A percentile compares a stretch with the other conserved stretches of the same genome.
These are phyloP conservation scores for Ptilorrhoa leucosticta DNA, from an alignment of 2,113 vertebrate genomes.

Conservation along the genomic window DNA sequence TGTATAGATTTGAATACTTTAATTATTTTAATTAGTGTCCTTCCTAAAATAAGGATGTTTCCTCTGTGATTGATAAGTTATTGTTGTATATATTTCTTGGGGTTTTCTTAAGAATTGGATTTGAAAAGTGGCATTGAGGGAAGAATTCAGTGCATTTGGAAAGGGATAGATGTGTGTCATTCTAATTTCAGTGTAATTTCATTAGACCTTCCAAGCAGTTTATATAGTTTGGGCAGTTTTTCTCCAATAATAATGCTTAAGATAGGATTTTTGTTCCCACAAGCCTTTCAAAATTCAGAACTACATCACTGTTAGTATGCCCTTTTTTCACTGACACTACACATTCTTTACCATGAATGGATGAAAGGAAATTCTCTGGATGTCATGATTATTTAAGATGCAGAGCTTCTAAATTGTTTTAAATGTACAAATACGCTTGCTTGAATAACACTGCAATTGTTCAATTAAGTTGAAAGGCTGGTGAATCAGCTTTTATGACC, in stretches of 20 bases:
- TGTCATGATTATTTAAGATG: not conserved
- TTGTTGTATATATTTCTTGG: not conserved
- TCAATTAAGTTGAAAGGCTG: not conserved
- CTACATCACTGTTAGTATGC: not conserved
- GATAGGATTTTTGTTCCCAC: not conserved
- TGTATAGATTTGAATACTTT: not conserved
- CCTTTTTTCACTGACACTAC: not conserved
- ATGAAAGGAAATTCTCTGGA: not conserved
- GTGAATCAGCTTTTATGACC: not conserved
- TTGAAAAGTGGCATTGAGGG: not conserved
- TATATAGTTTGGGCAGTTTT: not conserved
- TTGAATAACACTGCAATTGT: not conserved
- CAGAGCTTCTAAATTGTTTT: not conserved
- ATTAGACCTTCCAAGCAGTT: not conserved
- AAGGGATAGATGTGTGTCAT: not conserved
- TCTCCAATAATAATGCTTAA: not conserved
- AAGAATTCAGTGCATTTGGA: not conserved
- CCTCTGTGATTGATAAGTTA: not conserved
- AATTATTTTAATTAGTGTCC: not conserved
- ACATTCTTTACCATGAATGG: not conserved
- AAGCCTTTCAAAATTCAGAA: not conserved
- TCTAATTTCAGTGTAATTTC: not conserved
- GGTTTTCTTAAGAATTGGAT: not conserved
- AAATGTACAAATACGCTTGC: not conserved
- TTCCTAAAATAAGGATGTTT: not conserved